Conservation (phyloP, 2,888 invertebrate genomes). For the Torymus auratus region DNA sequence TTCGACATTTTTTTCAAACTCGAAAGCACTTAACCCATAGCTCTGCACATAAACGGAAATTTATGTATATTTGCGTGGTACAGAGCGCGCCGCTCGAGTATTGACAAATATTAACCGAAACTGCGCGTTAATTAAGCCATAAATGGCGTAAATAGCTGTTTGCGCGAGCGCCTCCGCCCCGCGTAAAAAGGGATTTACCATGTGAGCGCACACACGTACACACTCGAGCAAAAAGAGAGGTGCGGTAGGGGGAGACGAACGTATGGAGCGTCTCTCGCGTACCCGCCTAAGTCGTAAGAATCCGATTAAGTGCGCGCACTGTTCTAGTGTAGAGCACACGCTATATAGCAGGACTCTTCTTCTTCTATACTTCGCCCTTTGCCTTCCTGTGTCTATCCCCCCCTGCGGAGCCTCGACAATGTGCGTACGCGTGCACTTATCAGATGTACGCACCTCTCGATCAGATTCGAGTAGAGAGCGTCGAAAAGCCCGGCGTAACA, state of each 20-base stretch:
- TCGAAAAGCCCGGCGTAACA: constrained; percentile 23
- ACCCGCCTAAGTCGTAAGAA: constrained; percentile 46
- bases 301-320: constrained; percentile 48
- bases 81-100: too few relatives aligned
- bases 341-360: background rate
- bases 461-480: constrained; percentile 19
- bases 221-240: too few relatives aligned
- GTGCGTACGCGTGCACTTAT: constrained; percentile 37
- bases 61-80: too few relatives aligned
- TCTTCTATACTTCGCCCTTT: too few relatives aligned
- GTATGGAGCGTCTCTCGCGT: constrained; percentile 25
- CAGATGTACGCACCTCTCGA: constrained; percentile 34
- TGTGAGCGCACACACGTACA: too few relatives aligned
- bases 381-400: background rate
- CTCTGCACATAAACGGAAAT: too few relatives aligned
- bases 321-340: constrained; percentile 8
- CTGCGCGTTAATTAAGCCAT: constrained; percentile 22
- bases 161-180: too few relatives aligned
- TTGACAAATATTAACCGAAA: too few relatives aligned
- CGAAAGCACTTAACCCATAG: too few relatives aligned
- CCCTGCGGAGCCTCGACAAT: constrained; percentile 12
- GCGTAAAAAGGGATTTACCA: too few relatives aligned
- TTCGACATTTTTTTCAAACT: too few relatives aligned
- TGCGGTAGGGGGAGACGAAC: background rate
- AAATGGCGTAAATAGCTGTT: constrained; percentile 19